Conservation (phyloP, 2,797 vertebrate species). For the Rhinella marina region DNA sequence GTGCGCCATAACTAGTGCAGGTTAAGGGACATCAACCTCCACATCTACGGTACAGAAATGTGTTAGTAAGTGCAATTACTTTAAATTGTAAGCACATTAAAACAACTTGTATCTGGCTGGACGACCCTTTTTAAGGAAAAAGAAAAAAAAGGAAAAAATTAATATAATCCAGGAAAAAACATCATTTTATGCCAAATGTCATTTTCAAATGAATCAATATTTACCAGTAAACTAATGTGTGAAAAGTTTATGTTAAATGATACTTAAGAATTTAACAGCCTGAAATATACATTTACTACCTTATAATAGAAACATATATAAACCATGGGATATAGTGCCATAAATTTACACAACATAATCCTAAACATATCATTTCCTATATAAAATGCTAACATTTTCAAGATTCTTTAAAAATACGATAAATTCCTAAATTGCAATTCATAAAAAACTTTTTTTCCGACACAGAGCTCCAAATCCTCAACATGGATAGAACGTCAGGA, state of each 20-base stretch:
- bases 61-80: no score
- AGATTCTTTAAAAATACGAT: neutral
- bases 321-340: neutral
- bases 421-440: neutral
- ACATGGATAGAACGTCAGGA: no score
- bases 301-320: neutral
- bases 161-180: no score
- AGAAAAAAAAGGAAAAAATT: neutral
- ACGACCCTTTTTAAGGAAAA: no score
- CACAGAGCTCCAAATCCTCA: no score
- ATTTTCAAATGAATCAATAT: neutral
- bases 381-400: neutral
- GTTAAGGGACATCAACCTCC: no score
- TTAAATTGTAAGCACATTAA: no score
- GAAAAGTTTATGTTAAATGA: neutral
- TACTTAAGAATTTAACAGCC: conserved; percentile 16
- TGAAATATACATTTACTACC: conserved; percentile 21
- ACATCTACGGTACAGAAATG: no score
- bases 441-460: conserved; percentile 4
- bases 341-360: conserved; percentile 12
- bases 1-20: no score
- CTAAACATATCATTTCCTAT: neutral
- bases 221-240: conserved; percentile 17
- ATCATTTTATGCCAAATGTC: neutral
- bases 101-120: no score